phyloP scores from a whole-genome alignment of 2,113 vertebrate species.

The Nothoprocta pentlandii region DNA sequence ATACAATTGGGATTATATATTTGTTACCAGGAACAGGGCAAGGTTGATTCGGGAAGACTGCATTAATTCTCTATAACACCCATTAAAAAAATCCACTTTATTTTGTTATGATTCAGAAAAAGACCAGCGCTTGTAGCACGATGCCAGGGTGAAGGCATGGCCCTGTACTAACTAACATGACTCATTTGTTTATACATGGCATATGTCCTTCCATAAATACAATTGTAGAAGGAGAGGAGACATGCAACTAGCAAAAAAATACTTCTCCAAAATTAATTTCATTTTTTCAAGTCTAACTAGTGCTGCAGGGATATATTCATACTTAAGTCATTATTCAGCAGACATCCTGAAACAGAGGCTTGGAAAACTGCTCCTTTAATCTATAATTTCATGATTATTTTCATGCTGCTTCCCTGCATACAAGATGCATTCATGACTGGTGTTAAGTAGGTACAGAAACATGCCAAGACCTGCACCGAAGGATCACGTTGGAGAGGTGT shows the following conservation, averaged over 20 bases:
- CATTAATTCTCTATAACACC: neutral
- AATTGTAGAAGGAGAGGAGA: neutral
- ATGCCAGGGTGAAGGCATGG: neutral
- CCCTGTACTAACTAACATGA: fast-evolving
- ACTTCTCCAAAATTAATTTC: neutral
- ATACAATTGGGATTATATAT: neutral
- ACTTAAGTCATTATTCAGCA: neutral
- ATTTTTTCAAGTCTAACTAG: neutral
- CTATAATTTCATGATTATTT: neutral
- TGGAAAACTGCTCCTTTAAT: neutral
- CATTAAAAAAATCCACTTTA: neutral
- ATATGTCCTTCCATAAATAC: fast-evolving
- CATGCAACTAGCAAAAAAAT: neutral
- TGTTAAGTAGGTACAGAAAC: neutral
- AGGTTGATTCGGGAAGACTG: neutral
- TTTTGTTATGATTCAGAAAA: neutral
- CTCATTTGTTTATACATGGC: neutral
- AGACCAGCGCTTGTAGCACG: neutral
- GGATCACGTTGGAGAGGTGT: neutral
- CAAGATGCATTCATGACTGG: neutral
- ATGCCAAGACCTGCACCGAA: neutral
- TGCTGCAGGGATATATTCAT: no score
- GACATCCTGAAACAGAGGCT: neutral
- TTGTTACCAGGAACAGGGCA: neutral
- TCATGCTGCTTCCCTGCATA: neutral